phyloP scores from a whole-genome alignment of 2,113 vertebrate genomes.

The Podarcis cretensis region DNA sequence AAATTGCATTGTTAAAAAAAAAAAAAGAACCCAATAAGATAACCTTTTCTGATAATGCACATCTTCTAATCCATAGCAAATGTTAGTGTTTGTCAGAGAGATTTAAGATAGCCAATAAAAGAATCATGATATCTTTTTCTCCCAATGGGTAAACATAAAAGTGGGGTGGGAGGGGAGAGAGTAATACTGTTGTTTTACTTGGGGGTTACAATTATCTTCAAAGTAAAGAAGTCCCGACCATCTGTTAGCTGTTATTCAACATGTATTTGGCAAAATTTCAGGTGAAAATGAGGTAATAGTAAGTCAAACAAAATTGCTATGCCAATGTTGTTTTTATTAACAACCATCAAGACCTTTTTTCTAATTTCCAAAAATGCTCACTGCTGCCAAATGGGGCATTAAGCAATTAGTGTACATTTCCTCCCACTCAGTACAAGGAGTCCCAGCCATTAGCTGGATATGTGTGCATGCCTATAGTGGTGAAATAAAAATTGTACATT shows the following conservation, averaged over 20 bases:
- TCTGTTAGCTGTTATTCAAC: conserved; percentile 63
- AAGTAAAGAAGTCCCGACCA: conserved; percentile 50
- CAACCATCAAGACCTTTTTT: conserved; percentile 51
- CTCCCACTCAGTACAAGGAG: conserved; percentile 19
- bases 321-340: conserved; percentile 65
- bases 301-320: conserved; percentile 58
- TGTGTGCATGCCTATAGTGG: not conserved
- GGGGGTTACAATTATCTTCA: conserved; percentile 60
- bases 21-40: not conserved
- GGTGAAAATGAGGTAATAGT: conserved; percentile 73
- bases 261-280: conserved; percentile 63
- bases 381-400: conserved; percentile 62
- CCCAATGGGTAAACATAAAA: conserved; percentile 30
- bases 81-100: conserved; percentile 18
- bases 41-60: not conserved
- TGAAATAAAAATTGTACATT: conserved; percentile 26
- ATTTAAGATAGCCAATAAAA: not conserved
- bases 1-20: too few species aligned
- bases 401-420: conserved; percentile 61
- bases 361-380: conserved; percentile 49
- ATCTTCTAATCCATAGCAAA: conserved; percentile 18
- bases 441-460: conserved; percentile 44
- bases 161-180: not conserved
- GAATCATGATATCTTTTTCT: not conserved
- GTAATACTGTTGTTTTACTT: conserved; percentile 48